Evolutionary conservation across 2,888 invertebrate species (phyloP), one percentile per base, ranked within the genome.

Genomic region (Sthenelais limicola): DNA sequence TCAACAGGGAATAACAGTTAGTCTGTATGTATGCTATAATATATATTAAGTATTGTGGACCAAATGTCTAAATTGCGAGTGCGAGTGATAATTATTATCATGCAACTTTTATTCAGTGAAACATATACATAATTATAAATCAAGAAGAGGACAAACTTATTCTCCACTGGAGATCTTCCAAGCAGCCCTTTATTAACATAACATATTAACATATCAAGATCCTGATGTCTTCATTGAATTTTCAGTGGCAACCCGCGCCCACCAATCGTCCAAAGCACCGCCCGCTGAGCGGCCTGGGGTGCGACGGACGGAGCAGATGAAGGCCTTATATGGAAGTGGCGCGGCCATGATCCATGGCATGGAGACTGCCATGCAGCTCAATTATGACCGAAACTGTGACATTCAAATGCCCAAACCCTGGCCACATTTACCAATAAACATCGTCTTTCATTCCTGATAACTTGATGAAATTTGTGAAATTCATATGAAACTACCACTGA

Each of bases 401-500:
- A 89, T 88, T 74, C 85, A 89, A 2, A 91, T 92, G 78, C 92
- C 93, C 4, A 88, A 89, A 56, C 90, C 91, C 76, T 94, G 94
- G 94, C 94, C 94, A 0, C 91, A 91, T 80, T 90, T 93, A 85
- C 92, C 93, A 4, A 88, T 93, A 4, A 91, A 91, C 76, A 79
- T 85, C 58, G 74, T 78, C 24, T 85, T 84, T 18, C 62, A 62
- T 24, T 62, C 62, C 7, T 56, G 24, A 28, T 28, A 51, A 7
- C n/a, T n/a, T n/a, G n/a, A n/a, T n/a, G n/a, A n/a, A n/a, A n/a
- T n/a, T n/a, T n/a, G n/a, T n/a, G n/a, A n/a, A n/a, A n/a, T n/a
- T n/a, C n/a, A n/a, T n/a, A n/a, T n/a, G n/a, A n/a, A n/a, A n/a
- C n/a, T n/a, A n/a, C n/a, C n/a, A n/a, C n/a, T n/a, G n/a, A n/a